Evolutionary conservation across 2,113 vertebrate genomes (phyloP), one percentile per base, ranked within the genome.

Genomic region (Gorsachius goisagi): DNA sequence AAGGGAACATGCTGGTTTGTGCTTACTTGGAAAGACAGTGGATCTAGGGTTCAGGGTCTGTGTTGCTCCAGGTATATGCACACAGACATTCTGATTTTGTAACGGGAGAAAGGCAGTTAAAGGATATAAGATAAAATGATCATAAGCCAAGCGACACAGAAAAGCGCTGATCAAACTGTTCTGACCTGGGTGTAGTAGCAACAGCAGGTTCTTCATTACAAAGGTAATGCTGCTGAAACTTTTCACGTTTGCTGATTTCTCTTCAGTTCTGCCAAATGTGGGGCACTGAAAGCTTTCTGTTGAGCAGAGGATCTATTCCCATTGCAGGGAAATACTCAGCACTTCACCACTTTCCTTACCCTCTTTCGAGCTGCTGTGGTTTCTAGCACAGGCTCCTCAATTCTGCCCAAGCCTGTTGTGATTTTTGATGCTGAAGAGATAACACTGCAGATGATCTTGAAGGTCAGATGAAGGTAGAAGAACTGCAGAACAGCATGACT

Each of bases 391-490:
- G 30, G 28, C 53, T 95, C 95, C 78, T 72, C 69, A 82, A 12
- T 90, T 76, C 74, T 96, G 52, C 81, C 35, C 45, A 85, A 92
- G 24, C 64, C 35, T 93, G 53, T 23, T 80, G 88, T 89, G 96
- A 71, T 71, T 88, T 97, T 95, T 94, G 95, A 68, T 87, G 90
- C 90, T 96, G 84, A 95, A 77, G 80, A 85, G 84, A 92, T 60
- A 96, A 79, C 67, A 32, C 35, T 80, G 86, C 90, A 91, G 88
- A 94, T 37, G 76, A 97, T 73, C 73, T 63, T 93, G 97, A 97
- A 97, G 93, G 95, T 97, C 97, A 96, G 63, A 60, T 27, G 85
- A 95, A 97, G 44, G 93, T 49, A 93, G 85, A 89, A 90, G 88
- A 97, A 64, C 62, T 39, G 20, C 95, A 86, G 73, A 94, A 32